phyloP scores from a whole-genome alignment of 2,113 vertebrate genomes.

The Apodemus speciosus region DNA sequence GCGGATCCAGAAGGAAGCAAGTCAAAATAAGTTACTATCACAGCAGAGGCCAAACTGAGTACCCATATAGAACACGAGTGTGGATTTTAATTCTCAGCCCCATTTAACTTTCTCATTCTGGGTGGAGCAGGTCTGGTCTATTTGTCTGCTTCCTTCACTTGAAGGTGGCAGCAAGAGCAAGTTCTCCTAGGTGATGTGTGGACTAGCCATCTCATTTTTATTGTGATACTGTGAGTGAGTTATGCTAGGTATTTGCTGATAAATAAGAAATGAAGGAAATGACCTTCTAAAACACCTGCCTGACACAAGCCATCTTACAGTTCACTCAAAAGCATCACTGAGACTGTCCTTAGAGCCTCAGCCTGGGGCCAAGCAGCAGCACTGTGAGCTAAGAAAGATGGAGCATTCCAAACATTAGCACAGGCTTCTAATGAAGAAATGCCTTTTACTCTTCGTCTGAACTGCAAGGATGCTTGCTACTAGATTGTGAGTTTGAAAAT shows the following conservation, averaged over 20 bases:
- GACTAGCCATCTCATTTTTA: neutral
- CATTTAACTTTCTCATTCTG: neutral
- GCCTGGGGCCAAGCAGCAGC: accelerated
- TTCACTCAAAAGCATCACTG: neutral
- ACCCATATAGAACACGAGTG: neutral
- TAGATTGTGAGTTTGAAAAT: neutral
- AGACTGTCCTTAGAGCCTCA: neutral
- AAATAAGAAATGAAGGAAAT: neutral
- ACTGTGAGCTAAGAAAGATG: neutral
- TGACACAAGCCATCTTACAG: neutral
- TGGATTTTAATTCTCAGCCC: neutral
- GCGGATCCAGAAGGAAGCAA: neutral
- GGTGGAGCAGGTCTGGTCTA: neutral
- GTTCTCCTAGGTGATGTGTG: neutral
- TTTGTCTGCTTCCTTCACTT: neutral
- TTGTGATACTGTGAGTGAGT: neutral
- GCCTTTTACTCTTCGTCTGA: neutral
- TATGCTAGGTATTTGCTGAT: neutral
- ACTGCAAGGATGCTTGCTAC: neutral
- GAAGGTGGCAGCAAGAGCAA: neutral
- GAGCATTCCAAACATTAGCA: neutral
- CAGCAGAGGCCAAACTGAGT: neutral
- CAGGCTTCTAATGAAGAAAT: neutral
- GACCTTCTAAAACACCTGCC: neutral
- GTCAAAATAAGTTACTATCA: neutral